phyloP scores from a whole-genome alignment of 1,140 invertebrate genomes.

The Drosophila miranda region DNA sequence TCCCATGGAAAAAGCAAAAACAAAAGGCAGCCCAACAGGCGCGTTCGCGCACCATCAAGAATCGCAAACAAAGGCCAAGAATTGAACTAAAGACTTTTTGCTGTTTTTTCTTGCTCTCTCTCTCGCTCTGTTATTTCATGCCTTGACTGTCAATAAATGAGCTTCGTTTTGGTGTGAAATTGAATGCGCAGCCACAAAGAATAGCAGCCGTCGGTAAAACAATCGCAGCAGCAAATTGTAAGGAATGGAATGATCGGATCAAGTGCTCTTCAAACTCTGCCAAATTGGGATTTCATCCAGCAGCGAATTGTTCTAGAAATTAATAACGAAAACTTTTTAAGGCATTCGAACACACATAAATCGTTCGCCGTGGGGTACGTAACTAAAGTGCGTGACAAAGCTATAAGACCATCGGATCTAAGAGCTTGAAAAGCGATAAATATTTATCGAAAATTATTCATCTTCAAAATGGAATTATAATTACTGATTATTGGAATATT shows the following conservation, averaged over 20 bases:
- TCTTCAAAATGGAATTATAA: too few species aligned
- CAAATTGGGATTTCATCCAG: slow-evolving; percentile 15
- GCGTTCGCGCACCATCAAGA: too few species aligned
- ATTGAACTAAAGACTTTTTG: slow-evolving; percentile 14
- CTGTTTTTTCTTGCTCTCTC: slow-evolving; percentile 1
- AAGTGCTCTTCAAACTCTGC: slow-evolving; percentile 15
- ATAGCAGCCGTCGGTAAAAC: slow-evolving; percentile 15
- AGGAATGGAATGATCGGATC: slow-evolving; percentile 1
- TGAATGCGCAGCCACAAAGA: slow-evolving; percentile 20
- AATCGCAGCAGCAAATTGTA: background rate
- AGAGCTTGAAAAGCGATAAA: too few species aligned
- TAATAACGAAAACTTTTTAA: slow-evolving; percentile 24
- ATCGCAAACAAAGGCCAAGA: slow-evolving; percentile 6
- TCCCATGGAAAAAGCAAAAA: too few species aligned
- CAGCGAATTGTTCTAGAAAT: slow-evolving; percentile 38
- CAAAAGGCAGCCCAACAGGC: too few species aligned
- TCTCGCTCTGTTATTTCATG: slow-evolving; percentile 9
- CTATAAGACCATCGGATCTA: background rate
- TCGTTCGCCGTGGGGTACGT: background rate
- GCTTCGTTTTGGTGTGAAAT: slow-evolving; percentile 48
- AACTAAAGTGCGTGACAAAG: background rate
- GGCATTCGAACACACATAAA: slow-evolving; percentile 8
- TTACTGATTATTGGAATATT: too few species aligned
- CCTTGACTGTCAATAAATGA: slow-evolving; percentile 42
- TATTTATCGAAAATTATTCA: too few species aligned